Evolutionary conservation across 2,888 invertebrate species (phyloP).

Genomic region (Dryocosmus kuriphilus): DNA sequence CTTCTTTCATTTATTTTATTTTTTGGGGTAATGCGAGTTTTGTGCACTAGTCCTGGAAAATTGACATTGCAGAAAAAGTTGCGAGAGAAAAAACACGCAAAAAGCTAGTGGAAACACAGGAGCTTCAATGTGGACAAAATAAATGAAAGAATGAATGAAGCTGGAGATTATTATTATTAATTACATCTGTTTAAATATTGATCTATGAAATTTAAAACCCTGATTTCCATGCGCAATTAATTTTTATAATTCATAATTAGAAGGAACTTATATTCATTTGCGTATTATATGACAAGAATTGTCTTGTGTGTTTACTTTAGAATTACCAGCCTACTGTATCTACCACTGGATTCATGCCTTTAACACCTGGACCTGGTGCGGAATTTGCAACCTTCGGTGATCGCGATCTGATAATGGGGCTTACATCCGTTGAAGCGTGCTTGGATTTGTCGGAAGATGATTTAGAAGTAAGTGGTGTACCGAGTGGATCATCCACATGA

Average conservation of each 20-base stretch:
- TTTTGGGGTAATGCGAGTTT: no score
- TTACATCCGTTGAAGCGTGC: slow-evolving; percentile 85
- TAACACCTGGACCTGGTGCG: slow-evolving; percentile 86
- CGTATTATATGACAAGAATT: background rate
- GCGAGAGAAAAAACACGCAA: no score
- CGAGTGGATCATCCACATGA: background rate
- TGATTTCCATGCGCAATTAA: no score
- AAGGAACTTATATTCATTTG: background rate
- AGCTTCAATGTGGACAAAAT: no score
- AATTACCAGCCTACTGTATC: slow-evolving; percentile 80
- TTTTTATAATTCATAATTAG: background rate
- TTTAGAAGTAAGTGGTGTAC: slow-evolving; percentile 66
- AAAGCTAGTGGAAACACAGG: no score
- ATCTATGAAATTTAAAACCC: no score
- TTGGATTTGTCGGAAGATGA: slow-evolving; percentile 77
- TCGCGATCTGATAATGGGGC: slow-evolving; percentile 90
- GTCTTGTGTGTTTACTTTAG: slow-evolving; percentile 66
- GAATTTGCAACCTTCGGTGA: slow-evolving; percentile 90
- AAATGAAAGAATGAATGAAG: no score
- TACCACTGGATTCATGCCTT: slow-evolving; percentile 81
- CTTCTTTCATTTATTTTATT: no score
- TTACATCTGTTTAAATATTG: no score
- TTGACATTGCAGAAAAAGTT: no score
- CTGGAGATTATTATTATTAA: no score
- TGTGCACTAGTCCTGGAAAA: no score